These are phyloP conservation scores for fruit fly (Drosophila melanogaster) DNA, from an alignment of 1,140 invertebrate genomes.

Conservation along the genomic window DNA sequence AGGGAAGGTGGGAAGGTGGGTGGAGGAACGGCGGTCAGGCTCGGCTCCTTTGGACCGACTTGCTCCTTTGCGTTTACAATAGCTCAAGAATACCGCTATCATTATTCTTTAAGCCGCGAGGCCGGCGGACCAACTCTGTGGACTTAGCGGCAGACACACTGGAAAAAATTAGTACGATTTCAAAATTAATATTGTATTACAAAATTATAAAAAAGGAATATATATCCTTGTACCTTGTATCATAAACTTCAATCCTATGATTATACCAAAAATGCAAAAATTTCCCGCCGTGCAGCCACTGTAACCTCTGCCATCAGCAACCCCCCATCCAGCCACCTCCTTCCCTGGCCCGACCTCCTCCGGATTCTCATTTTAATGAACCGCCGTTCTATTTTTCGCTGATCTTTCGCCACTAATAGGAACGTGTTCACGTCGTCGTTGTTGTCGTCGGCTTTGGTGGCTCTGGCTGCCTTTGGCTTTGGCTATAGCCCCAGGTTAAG, in stretches of 20 bases:
- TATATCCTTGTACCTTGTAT: no score
- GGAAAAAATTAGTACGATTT: neutral
- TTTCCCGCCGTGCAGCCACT: constrained; percentile 2
- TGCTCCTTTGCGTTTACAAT: constrained; percentile 70
- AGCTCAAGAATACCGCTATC: constrained; percentile 85
- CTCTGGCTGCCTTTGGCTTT: constrained; percentile 14
- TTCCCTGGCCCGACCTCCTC: constrained; percentile 39
- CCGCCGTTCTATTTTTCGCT: constrained; percentile 84
- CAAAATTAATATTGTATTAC: neutral
- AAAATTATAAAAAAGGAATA: no score
- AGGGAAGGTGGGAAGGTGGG: constrained; percentile 3
- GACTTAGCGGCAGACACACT: constrained; percentile 22
- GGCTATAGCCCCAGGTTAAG: constrained; percentile 17
- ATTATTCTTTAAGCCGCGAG: constrained; percentile 79
- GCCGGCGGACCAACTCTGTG: constrained; percentile 56
- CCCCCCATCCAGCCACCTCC: constrained; percentile 19
- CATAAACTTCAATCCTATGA: no score
- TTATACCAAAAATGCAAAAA: no score
- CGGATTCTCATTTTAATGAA: constrained; percentile 84
- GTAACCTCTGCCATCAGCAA: constrained; percentile 41
- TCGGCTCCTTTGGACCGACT: constrained; percentile 26
- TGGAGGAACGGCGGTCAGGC: constrained; percentile 22
- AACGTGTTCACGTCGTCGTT: constrained; percentile 78
- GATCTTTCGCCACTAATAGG: constrained; percentile 84
- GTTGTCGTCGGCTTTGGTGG: constrained; percentile 32